Conservation (phyloP, 2,888 invertebrate species). For the Melieria picta region DNA sequence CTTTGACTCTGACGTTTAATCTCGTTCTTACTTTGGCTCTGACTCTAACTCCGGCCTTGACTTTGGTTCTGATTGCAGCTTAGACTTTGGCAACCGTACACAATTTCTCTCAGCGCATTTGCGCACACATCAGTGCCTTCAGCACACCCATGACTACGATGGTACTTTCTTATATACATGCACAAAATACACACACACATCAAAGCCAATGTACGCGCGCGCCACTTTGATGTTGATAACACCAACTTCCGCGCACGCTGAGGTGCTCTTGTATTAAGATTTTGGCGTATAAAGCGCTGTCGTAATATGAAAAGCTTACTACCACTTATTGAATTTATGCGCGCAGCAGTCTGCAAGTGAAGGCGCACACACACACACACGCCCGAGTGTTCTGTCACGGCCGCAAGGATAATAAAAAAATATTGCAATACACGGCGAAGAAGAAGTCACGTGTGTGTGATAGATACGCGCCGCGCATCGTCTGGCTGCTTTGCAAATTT, state of each 20-base stretch:
- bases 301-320: background rate
- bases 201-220: background rate
- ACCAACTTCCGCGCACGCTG: background rate
- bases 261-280: background rate
- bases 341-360: constrained; percentile 36
- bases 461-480: too few relatives aligned
- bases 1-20: too few relatives aligned
- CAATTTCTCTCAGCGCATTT: too few relatives aligned
- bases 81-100: too few relatives aligned
- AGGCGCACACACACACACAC: background rate
- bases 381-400: background rate
- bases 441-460: too few relatives aligned
- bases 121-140: too few relatives aligned
- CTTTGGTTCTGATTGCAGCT: too few relatives aligned
- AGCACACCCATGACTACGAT: too few relatives aligned
- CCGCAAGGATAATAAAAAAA: constrained; percentile 4
- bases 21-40: too few relatives aligned
- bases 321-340: background rate
- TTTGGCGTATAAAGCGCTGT: background rate
- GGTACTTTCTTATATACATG: background rate
- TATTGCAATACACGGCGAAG: background rate
- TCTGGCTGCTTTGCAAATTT: too few relatives aligned
- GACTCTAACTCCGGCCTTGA: too few relatives aligned
- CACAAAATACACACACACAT: background rate
- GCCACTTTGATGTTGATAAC: background rate